Percentiles rank a stretch among this genome's conserved stretches.
phyloP scores from a whole-genome alignment of 2,113 vertebrate species.

The Coturnix japonica region DNA sequence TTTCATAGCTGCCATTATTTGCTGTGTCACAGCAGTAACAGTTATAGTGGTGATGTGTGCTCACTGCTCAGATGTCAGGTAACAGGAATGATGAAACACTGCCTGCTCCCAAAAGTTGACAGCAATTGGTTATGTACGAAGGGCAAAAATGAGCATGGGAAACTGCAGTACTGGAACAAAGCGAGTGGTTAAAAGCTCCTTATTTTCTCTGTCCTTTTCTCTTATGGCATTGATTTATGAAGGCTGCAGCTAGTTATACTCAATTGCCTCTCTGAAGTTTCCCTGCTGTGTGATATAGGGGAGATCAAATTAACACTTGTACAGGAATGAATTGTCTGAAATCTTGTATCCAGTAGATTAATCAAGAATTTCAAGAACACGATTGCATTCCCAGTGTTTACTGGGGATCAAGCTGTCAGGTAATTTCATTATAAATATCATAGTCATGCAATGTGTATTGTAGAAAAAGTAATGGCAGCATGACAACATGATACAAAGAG shows the following conservation, averaged over 20 bases:
- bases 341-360: background rate
- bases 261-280: background rate
- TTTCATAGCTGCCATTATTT: background rate
- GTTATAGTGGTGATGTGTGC: background rate
- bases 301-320: background rate
- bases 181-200: background rate
- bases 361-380: background rate
- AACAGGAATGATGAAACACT: background rate
- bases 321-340: background rate
- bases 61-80: background rate
- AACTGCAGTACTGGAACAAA: background rate
- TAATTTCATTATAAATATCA: background rate
- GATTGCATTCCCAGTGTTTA: background rate
- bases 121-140: accelerated
- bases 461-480: background rate
- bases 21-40: background rate
- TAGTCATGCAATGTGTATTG: background rate
- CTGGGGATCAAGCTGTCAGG: background rate
- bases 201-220: background rate
- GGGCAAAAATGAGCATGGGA: background rate
- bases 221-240: background rate
- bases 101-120: background rate
- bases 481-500: background rate
- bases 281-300: background rate
- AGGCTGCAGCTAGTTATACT: background rate